A percentile compares a stretch with the other conserved stretches of the same genome.
phyloP scores from a whole-genome alignment of 2,888 invertebrate genomes.

The Drosophila tanythrix region DNA sequence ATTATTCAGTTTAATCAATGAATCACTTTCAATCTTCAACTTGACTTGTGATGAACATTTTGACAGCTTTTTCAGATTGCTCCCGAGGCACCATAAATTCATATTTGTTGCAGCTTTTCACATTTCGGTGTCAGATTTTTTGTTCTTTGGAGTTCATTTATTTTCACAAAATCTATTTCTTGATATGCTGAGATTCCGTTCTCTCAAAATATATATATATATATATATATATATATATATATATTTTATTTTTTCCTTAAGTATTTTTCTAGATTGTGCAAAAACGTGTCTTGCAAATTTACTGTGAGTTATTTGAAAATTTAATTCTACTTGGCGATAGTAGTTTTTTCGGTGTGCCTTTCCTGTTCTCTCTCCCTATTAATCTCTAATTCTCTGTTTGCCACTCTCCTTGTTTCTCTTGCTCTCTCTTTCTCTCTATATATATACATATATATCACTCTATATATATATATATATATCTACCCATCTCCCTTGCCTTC shows the following conservation, averaged over 20 bases:
- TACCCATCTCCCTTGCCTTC: no score
- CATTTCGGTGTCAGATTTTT: not conserved
- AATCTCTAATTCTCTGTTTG: no score
- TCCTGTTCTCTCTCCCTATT: not conserved
- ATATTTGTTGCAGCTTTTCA: not conserved
- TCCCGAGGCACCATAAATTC: not conserved
- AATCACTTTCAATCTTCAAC: not conserved
- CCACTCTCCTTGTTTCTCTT: no score
- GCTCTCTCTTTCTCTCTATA: no score
- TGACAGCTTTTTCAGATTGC: no score
- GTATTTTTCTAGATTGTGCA: not conserved
- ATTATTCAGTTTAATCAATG: not conserved
- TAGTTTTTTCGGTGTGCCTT: not conserved
- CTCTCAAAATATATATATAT: no score
- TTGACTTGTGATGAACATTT: not conserved
- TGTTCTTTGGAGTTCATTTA: not conserved
- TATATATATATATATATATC: no score
- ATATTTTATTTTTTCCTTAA: not conserved
- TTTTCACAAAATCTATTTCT: not conserved
- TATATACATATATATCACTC: no score
- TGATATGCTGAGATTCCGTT: not conserved
- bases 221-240: no score
- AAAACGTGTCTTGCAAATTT: not conserved
- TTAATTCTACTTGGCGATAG: accelerated
- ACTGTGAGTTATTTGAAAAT: not conserved